A percentile compares a stretch with the other conserved stretches of the same genome.
These are phyloP conservation scores for Nemotelus nigrinus DNA, from an alignment of 2,888 invertebrate genomes.

Conservation along the genomic window DNA sequence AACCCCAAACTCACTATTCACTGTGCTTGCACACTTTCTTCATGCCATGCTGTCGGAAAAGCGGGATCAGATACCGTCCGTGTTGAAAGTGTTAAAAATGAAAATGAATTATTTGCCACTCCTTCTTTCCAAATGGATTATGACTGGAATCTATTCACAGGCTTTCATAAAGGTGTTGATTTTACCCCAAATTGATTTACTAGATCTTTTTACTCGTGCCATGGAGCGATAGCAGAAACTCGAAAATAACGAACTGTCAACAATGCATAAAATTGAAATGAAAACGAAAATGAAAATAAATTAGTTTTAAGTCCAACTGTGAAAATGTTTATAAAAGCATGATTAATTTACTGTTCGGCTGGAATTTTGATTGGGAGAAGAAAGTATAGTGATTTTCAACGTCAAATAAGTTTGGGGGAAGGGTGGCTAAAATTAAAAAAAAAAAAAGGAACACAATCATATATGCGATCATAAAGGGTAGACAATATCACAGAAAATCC, in stretches of 20 bases:
- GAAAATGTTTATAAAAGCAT: constrained; percentile 11
- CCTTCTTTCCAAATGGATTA: constrained; percentile 8
- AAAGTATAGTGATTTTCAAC: too few relatives aligned
- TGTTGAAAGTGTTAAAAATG: constrained; percentile 1
- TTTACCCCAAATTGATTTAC: constrained; percentile 20
- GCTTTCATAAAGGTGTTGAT: constrained; percentile 30
- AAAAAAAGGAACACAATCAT: background rate
- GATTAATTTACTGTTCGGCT: background rate
- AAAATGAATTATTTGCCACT: background rate
- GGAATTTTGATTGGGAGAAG: background rate
- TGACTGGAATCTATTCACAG: background rate
- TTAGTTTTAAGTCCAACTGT: constrained; percentile 1
- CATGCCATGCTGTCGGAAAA: background rate
- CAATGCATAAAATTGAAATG: constrained; percentile 5
- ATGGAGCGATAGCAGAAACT: background rate
- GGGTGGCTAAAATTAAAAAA: background rate
- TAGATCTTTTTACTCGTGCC: background rate
- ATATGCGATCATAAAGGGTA: too few relatives aligned
- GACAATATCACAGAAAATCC: too few relatives aligned
- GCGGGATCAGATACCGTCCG: background rate
- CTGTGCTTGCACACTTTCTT: too few relatives aligned
- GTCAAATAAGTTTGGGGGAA: background rate
- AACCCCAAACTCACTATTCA: too few relatives aligned
- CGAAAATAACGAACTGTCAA: constrained; percentile 25
- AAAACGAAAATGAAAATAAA: constrained; percentile 24